These are phyloP conservation scores for Cactoblastis cactorum DNA, from an alignment of 2,888 invertebrate species.

Conservation along the genomic window DNA sequence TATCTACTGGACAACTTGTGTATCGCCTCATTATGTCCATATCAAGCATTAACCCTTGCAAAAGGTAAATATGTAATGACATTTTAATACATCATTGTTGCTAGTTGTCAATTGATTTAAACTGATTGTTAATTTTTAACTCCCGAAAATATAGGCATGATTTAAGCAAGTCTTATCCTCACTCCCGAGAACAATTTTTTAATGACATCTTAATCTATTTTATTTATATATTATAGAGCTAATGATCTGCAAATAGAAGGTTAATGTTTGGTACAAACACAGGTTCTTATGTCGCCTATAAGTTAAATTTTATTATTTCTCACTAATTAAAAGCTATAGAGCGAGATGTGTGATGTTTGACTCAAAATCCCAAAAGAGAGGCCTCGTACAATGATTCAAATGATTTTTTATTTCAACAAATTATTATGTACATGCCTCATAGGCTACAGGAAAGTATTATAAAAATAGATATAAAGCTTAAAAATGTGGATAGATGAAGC, in stretches of 20 bases:
- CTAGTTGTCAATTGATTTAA: no score
- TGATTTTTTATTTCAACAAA: slow-evolving; percentile 48
- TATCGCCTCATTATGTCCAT: not conserved
- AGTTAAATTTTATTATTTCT: not conserved
- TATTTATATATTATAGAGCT: no score
- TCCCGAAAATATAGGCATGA: no score
- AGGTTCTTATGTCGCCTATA: not conserved
- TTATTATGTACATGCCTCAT: slow-evolving; percentile 59
- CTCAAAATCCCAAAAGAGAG: slow-evolving; percentile 38
- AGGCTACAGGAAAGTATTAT: slow-evolving; percentile 45
- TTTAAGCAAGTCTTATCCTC: not conserved
- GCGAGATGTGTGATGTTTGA: slow-evolving; percentile 33
- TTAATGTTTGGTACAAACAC: not conserved
- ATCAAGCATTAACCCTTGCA: not conserved
- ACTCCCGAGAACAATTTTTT: no score
- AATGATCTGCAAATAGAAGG: not conserved
- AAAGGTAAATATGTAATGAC: not conserved
- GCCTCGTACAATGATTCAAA: slow-evolving; percentile 44
- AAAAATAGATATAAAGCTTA: slow-evolving; percentile 69
- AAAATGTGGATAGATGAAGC: slow-evolving; percentile 54
- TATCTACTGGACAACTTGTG: slow-evolving; percentile 12
- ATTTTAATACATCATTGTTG: no score
- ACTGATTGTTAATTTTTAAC: no score
- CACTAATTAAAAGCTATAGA: not conserved
- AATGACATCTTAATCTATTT: not conserved